A percentile compares a stretch with the other conserved stretches of the same genome.
Conservation (phyloP, 92 coral and sea anemone species). For the Pocillopora grandis region DNA sequence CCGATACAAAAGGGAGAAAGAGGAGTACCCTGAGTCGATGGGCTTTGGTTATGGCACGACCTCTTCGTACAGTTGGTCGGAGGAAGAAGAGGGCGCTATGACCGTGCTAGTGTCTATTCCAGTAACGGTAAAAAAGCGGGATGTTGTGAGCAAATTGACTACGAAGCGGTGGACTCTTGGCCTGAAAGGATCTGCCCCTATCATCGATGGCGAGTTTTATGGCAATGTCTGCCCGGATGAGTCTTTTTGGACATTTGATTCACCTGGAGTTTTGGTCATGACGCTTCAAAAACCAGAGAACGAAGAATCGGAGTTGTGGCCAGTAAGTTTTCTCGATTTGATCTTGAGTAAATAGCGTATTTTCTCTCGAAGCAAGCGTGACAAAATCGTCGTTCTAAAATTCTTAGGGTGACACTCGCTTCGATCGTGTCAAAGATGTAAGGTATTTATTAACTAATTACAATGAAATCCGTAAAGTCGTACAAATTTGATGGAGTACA, state of each 20-base stretch:
- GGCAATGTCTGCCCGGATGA: slow-evolving; percentile 75
- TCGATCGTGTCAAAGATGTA: slow-evolving; percentile 24
- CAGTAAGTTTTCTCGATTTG: slow-evolving; percentile 53
- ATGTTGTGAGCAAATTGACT: slow-evolving; percentile 63
- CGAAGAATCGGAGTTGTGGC: slow-evolving; percentile 79
- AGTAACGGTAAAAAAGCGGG: slow-evolving; percentile 57
- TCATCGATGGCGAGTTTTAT: slow-evolving; percentile 80
- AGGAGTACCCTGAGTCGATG: slow-evolving; percentile 60
- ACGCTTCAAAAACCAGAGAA: slow-evolving; percentile 76
- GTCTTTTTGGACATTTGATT: slow-evolving; percentile 86
- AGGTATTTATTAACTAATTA: slow-evolving; percentile 38
- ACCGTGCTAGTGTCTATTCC: slow-evolving; percentile 81
- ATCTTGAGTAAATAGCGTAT: not conserved
- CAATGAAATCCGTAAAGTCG: slow-evolving; percentile 15
- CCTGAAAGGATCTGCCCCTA: slow-evolving; percentile 57
- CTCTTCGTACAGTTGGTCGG: slow-evolving; percentile 80
- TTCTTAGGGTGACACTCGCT: not conserved
- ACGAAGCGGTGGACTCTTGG: slow-evolving; percentile 75
- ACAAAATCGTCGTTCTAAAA: not conserved
- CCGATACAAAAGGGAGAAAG: slow-evolving; percentile 66
- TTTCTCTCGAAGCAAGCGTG: slow-evolving; percentile 21
- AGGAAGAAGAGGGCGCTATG: slow-evolving; percentile 77
- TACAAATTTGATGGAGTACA: slow-evolving; percentile 33
- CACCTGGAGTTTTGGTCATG: slow-evolving; percentile 82
- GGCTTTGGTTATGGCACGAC: slow-evolving; percentile 75